Percentiles rank a stretch among this genome's conserved stretches.
These are phyloP conservation scores for Salpingus planirostris DNA, from an alignment of 2,888 invertebrate genomes.

Conservation along the genomic window DNA sequence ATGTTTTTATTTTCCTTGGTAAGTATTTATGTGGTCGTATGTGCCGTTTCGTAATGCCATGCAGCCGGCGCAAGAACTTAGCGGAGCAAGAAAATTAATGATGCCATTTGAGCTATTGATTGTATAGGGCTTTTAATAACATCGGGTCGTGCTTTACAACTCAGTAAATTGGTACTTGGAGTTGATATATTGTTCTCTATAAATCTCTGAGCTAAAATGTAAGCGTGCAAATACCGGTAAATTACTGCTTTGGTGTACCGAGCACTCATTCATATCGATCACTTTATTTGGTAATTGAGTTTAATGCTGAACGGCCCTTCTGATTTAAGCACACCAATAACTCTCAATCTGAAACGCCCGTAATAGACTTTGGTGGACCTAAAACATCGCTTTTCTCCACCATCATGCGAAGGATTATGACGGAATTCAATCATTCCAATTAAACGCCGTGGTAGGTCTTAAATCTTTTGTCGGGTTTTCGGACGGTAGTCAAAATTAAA, in stretches of 20 bases:
- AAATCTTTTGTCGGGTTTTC: no score
- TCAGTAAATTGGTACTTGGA: conserved; percentile 32
- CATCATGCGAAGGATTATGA: no score
- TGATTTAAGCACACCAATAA: no score
- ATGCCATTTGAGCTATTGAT: conserved; percentile 32
- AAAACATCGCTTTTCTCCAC: no score
- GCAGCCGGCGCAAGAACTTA: conserved; percentile 24
- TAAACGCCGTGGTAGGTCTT: no score
- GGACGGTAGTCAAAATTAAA: no score
- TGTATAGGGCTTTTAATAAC: conserved; percentile 32
- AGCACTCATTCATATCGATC: conserved; percentile 28
- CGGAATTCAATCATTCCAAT: no score
- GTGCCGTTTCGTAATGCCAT: conserved; percentile 24
- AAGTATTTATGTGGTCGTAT: no score
- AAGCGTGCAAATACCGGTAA: conserved; percentile 31
- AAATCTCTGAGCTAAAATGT: conserved; percentile 29
- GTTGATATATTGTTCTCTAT: conserved; percentile 30
- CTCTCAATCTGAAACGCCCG: no score
- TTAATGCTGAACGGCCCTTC: conserved; percentile 14
- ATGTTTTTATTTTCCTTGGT: no score
- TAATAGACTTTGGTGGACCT: no score
- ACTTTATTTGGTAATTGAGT: conserved; percentile 28
- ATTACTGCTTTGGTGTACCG: conserved; percentile 28
- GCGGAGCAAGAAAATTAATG: conserved; percentile 30
- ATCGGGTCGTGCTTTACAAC: conserved; percentile 32